A percentile compares a stretch with the other conserved stretches of the same genome.
Evolutionary conservation across 2,797 vertebrate species (phyloP).

Genomic region (Molothrus aeneus): DNA sequence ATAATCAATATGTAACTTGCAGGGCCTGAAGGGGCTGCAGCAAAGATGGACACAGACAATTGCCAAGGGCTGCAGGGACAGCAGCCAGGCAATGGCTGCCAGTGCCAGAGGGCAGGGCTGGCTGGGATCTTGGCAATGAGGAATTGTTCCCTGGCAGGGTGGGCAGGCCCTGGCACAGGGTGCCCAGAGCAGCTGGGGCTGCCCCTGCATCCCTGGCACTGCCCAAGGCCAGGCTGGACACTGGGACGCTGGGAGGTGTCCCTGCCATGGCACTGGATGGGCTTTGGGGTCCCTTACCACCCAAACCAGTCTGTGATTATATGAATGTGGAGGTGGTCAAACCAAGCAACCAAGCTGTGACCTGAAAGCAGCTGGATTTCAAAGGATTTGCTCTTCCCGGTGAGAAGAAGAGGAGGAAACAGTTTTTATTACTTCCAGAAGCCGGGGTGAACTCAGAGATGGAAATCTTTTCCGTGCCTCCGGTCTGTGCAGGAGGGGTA

Average conservation of each 20-base stretch:
- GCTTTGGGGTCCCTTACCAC: not conserved
- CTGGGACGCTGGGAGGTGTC: accelerated
- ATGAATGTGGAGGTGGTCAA: not conserved
- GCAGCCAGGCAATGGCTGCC: not conserved
- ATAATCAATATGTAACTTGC: not conserved
- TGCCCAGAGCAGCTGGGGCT: not conserved
- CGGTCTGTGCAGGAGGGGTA: not conserved
- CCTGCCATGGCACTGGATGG: not conserved
- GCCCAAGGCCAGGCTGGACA: not conserved
- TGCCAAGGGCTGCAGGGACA: not conserved
- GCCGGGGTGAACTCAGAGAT: not conserved
- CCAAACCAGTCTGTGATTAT: not conserved
- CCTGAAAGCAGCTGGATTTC: not conserved
- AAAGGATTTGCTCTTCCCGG: not conserved
- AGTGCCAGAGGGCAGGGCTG: not conserved
- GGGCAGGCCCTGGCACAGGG: not conserved
- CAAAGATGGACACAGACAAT: not conserved
- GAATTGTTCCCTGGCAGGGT: not conserved
- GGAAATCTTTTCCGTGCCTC: not conserved
- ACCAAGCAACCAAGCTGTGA: not conserved
- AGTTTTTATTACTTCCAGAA: not conserved
- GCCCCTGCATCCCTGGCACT: not conserved
- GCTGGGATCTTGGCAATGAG: not conserved
- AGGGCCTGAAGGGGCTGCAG: not conserved
- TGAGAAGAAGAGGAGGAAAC: not conserved